Percentiles rank a stretch among this genome's conserved stretches.
phyloP scores from a whole-genome alignment of 2,113 vertebrate species.

The Notarius quadriscutis region DNA sequence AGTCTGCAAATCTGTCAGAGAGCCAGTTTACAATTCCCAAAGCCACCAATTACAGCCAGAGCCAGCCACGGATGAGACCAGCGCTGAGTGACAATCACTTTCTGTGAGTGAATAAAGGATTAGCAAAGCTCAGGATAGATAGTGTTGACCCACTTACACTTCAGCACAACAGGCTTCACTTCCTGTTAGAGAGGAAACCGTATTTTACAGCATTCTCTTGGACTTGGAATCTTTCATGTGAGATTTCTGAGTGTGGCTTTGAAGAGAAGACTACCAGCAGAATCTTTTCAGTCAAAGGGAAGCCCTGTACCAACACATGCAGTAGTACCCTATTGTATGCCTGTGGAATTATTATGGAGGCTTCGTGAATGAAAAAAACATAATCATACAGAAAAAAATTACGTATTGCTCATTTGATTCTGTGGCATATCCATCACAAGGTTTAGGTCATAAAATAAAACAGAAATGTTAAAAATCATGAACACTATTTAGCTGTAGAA shows the following conservation, averaged over 20 bases:
- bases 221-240: not conserved
- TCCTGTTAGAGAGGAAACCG: not conserved
- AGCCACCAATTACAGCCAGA: conserved; percentile 9
- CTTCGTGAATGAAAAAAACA: not conserved
- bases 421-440: not conserved
- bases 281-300: conserved; percentile 6
- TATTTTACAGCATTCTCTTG: not conserved
- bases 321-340: not conserved
- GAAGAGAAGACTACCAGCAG: not conserved
- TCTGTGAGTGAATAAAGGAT: conserved; percentile 1
- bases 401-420: not conserved
- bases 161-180: conserved; percentile 1
- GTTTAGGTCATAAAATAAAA: not conserved
- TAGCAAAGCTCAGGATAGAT: not conserved
- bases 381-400: not conserved
- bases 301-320: not conserved
- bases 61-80: not conserved
- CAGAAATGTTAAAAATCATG: not conserved
- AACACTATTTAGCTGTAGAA: not conserved
- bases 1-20: not conserved
- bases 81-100: not conserved
- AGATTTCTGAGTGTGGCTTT: conserved; percentile 10
- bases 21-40: conserved; percentile 3
- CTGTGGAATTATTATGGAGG: not conserved
- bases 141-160: conserved; percentile 9